Evolutionary conservation across 2,888 invertebrate species (phyloP).

Genomic region (Acanthosepion esculentum): DNA sequence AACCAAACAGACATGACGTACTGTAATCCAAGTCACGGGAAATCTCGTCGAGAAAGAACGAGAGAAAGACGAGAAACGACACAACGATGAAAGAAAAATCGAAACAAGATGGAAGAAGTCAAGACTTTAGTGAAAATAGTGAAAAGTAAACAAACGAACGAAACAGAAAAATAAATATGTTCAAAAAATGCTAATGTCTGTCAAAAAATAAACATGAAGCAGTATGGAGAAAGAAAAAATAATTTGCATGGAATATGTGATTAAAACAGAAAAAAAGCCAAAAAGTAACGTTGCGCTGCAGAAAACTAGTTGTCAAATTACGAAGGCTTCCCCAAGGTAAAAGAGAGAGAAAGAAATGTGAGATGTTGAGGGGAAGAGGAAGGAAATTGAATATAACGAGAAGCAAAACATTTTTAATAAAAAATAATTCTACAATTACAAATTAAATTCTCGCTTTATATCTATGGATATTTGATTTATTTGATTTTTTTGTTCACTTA

Average conservation of each 20-base stretch:
- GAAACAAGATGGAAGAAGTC: not conserved
- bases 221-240: not conserved
- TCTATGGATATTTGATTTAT: not conserved
- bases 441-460: not conserved
- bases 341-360: not conserved
- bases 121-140: not conserved
- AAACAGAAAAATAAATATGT: not conserved
- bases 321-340: not conserved
- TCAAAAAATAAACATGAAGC: not conserved
- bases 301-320: not conserved
- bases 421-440: not conserved
- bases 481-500: not conserved
- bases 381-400: not conserved
- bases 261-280: not conserved
- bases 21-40: conserved; percentile 33
- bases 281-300: not conserved
- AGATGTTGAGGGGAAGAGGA: not conserved
- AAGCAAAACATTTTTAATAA: not conserved
- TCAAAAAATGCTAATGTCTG: not conserved
- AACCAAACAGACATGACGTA: conserved; percentile 18
- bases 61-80: not conserved
- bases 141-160: not conserved
- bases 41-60: not conserved
- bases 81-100: not conserved
- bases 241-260: not conserved